Evolutionary conservation across 1,140 invertebrate species (phyloP), one percentile per base, ranked within the genome.

Genomic region (Pseudomyrmex pallidus): DNA sequence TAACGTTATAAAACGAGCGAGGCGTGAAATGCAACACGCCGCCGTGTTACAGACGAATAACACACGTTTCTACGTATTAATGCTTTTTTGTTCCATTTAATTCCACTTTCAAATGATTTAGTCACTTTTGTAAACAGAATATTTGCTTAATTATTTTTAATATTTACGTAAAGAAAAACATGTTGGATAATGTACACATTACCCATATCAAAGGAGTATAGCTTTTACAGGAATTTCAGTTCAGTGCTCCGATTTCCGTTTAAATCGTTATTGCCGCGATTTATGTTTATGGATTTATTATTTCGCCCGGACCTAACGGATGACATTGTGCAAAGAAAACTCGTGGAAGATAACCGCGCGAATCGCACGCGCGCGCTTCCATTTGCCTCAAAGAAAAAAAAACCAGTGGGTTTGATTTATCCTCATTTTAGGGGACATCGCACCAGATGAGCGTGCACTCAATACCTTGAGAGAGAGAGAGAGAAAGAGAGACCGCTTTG

Each of bases 361-460:
- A 64, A 22, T 25, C 46, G 46, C 35, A 7, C 35, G 54, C 2
- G 76, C 44, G 72, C 61, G 10, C 12, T 44, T 22, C 52, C 72
- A 77, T 77, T 78, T 78, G 66, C 9, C n/a, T 68, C 8, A 9
- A 59, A 25, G 54, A 20, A 44, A 63, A 50, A 25, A 25, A 25
- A 25, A 25, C 22, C 25, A 54, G 46, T 70, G 64, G 74, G 52
- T 63, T 78, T 89, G 86, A 88, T 89, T 88, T 88, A 89, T 83
- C 87, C 57, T 85, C 68, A 68, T 88, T 88, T 88, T 83, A 83
- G 74, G 72, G 85, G 66, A 82, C 22, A 35, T 85, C 87, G 78
- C 77, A 76, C 70, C 64, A 84, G 87, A 83, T 66, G 87, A 57
- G 68, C 70, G 62, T 68, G 35, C 35, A 35, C 0, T 35, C 5